A percentile compares a stretch with the other conserved stretches of the same genome.
Conservation (phyloP, 1,140 invertebrate species). For the Macrobrachium rosenbergii region DNA sequence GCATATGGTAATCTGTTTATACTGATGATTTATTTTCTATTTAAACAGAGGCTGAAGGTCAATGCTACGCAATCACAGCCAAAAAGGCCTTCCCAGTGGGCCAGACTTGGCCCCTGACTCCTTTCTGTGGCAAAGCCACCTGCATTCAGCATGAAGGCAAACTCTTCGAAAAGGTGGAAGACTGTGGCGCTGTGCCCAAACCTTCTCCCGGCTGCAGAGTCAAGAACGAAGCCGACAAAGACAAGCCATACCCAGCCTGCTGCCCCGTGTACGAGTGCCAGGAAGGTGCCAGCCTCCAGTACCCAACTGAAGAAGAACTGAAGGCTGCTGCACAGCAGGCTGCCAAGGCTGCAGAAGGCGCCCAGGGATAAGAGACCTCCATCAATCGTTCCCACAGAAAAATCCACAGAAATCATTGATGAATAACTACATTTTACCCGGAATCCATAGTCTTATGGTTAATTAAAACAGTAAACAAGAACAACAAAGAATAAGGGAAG, state of each 20-base stretch:
- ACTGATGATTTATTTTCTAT: too few species aligned
- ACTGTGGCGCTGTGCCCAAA: background rate
- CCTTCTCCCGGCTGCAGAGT: background rate
- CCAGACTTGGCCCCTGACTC: background rate
- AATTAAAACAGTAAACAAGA: too few species aligned
- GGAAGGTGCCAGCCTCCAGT: background rate
- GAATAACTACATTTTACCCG: too few species aligned
- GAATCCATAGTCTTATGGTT: too few species aligned
- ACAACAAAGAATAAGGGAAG: too few species aligned
- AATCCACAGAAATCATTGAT: too few species aligned
- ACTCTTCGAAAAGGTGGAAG: background rate
- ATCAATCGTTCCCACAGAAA: too few species aligned
- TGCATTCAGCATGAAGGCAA: background rate
- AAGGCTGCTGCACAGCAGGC: background rate
- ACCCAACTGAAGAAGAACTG: background rate
- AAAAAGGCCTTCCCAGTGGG: background rate
- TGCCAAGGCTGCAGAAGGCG: too few species aligned
- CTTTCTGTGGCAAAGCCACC: conserved; percentile 24
- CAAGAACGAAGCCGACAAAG: background rate
- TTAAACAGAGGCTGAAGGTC: background rate
- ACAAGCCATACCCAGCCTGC: conserved; percentile 3
- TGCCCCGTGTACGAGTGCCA: background rate
- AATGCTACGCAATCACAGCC: background rate
- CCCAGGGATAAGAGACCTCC: too few species aligned
- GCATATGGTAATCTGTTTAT: too few species aligned